phyloP scores from a whole-genome alignment of 2,888 invertebrate species.

The Saturnia japonica region DNA sequence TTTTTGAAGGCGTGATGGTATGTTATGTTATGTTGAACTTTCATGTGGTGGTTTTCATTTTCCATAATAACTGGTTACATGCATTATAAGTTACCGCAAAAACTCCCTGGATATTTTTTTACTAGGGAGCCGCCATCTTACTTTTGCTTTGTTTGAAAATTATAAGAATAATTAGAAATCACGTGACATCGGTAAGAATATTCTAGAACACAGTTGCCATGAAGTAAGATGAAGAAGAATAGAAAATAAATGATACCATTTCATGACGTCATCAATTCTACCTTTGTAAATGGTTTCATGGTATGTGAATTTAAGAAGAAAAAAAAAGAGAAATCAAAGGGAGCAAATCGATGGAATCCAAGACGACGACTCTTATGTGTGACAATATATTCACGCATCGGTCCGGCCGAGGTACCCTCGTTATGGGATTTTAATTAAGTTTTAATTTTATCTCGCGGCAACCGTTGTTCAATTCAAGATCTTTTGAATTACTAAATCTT shows the following conservation, averaged over 20 bases:
- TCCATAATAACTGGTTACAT: too few species aligned
- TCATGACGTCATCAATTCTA: background rate
- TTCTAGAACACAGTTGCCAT: too few species aligned
- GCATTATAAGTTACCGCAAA: too few species aligned
- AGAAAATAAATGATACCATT: background rate
- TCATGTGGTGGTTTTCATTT: too few species aligned
- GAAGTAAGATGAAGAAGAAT: too few species aligned
- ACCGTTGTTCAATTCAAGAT: conserved; percentile 65
- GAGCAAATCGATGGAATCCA: conserved; percentile 6
- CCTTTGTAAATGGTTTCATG: conserved; percentile 9
- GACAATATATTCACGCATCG: background rate
- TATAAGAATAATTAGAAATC: too few species aligned
- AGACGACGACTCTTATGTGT: background rate
- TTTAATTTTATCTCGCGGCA: conserved; percentile 76
- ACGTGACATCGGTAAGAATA: too few species aligned
- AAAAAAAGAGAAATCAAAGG: background rate
- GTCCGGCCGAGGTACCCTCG: conserved; percentile 29
- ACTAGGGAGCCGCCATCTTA: too few species aligned
- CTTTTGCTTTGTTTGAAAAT: too few species aligned
- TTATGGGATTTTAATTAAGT: conserved; percentile 78
- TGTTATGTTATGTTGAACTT: too few species aligned
- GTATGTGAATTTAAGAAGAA: background rate
- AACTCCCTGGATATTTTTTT: too few species aligned
- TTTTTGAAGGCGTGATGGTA: too few species aligned
- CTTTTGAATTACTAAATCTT: conserved; percentile 54